phyloP scores from a whole-genome alignment of 2,797 vertebrate species.

The Helicolenus hilgendorfi region DNA sequence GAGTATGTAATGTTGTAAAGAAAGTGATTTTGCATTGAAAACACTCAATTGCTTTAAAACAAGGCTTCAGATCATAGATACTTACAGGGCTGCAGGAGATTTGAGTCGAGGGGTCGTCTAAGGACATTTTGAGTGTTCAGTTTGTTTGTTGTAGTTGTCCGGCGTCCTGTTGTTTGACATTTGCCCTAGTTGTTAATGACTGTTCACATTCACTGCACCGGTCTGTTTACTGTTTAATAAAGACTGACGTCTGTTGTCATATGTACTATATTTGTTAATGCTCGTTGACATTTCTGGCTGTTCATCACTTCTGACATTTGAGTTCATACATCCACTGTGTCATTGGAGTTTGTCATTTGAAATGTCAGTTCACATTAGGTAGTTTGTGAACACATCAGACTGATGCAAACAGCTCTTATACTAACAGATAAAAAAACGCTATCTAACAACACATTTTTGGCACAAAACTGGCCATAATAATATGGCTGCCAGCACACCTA shows the following conservation, averaged over 20 bases:
- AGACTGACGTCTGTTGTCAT: neutral
- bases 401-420: neutral
- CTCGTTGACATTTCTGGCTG: slow-evolving; percentile 13
- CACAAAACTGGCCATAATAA: neutral
- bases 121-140: too few relatives aligned
- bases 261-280: neutral
- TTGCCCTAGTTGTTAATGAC: neutral
- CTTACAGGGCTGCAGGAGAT: neutral
- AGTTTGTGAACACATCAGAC: neutral
- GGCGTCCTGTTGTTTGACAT: neutral
- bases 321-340: neutral
- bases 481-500: neutral
- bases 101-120: too few relatives aligned
- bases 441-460: neutral
- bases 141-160: neutral
- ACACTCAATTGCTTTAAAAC: neutral
- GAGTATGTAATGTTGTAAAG: neutral
- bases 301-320: slow-evolving; percentile 21
- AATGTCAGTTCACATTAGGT: slow-evolving; percentile 8
- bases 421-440: neutral
- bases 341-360: neutral
- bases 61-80: neutral
- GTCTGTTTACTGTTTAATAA: neutral
- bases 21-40: neutral
- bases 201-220: neutral